A percentile compares a stretch with the other conserved stretches of the same genome.
These are phyloP conservation scores for Galerucella calmariensis DNA, from an alignment of 2,888 invertebrate genomes.

Conservation along the genomic window DNA sequence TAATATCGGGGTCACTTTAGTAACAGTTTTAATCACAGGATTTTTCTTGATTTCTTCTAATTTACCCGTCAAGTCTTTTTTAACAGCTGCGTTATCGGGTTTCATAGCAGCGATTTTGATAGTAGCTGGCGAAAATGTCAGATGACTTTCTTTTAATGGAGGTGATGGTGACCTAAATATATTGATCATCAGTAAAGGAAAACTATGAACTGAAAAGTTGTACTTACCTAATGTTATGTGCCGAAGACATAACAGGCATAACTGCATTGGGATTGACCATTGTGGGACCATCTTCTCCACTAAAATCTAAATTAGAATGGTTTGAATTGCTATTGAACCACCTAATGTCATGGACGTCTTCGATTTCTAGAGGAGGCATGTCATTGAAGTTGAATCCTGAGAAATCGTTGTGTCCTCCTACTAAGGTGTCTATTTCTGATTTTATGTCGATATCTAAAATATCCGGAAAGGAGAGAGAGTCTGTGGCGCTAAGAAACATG, in stretches of 20 bases:
- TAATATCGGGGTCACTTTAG: constrained; percentile 61
- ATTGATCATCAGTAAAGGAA: background rate
- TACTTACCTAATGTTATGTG: constrained; percentile 59
- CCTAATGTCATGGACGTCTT: constrained; percentile 73
- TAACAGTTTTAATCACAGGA: constrained; percentile 55
- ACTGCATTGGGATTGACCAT: constrained; percentile 93
- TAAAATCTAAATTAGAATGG: constrained; percentile 74
- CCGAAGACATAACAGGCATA: constrained; percentile 79
- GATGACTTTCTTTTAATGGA: constrained; percentile 75
- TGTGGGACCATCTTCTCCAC: constrained; percentile 72
- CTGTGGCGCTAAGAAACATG: constrained; percentile 67
- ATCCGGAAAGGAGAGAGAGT: constrained; percentile 81
- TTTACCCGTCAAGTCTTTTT: constrained; percentile 74
- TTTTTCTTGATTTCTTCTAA: constrained; percentile 60
- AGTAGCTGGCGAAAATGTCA: constrained; percentile 77
- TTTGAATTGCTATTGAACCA: constrained; percentile 65
- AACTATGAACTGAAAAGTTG: background rate
- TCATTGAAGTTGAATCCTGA: constrained; percentile 73
- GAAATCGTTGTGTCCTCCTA: constrained; percentile 77
- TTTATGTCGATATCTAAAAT: constrained; percentile 92
- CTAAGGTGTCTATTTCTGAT: constrained; percentile 83
- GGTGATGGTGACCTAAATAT: constrained; percentile 68
- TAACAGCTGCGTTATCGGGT: constrained; percentile 68
- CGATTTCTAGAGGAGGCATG: constrained; percentile 75
- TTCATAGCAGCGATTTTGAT: constrained; percentile 73